A percentile compares a stretch with the other conserved stretches of the same genome.
These are phyloP conservation scores for Catharus bicknelli DNA, from an alignment of 2,113 vertebrate species.

Conservation along the genomic window DNA sequence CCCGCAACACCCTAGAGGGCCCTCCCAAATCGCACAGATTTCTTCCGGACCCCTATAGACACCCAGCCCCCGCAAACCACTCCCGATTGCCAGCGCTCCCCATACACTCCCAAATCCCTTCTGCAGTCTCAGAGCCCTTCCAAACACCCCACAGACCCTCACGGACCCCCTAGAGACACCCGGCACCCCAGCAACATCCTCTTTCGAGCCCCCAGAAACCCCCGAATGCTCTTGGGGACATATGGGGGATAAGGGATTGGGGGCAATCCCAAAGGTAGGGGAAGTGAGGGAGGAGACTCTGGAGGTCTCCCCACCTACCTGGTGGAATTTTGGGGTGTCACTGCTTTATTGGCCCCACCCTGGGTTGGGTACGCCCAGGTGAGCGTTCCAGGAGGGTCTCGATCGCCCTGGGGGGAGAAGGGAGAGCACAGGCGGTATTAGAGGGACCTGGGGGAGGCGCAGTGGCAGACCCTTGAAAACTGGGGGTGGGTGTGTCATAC, in stretches of 20 bases:
- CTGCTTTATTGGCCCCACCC: background rate
- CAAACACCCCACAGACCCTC: no score
- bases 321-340: background rate
- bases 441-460: rapidly evolving
- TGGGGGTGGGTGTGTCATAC: background rate
- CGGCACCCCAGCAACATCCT: background rate
- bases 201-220: background rate
- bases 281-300: background rate
- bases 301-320: no score
- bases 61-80: background rate
- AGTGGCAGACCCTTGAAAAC: background rate
- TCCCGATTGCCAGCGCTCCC: no score
- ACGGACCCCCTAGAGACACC: background rate
- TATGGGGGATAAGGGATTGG: no score
- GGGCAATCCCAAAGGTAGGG: no score
- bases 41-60: background rate
- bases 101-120: background rate
- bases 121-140: no score
- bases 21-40: background rate
- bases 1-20: background rate
- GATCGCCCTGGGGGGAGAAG: background rate
- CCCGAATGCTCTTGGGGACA: background rate
- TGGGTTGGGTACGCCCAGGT: background rate
- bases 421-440: background rate
- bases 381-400: background rate